phyloP scores from a whole-genome alignment of 92 coral and sea anemone genomes.

The Pocillopora meandrina region DNA sequence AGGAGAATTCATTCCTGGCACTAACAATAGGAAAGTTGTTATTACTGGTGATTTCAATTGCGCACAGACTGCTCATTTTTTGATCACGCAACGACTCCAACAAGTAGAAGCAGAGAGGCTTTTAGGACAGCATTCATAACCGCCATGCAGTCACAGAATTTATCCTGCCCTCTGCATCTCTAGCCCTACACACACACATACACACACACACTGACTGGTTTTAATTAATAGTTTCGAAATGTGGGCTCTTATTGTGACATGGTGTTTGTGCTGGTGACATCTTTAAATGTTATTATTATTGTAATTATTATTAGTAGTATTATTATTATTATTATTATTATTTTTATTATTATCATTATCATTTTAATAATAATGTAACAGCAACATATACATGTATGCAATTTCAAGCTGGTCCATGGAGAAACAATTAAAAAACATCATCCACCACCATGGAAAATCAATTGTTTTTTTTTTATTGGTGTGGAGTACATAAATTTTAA shows the following conservation, averaged over 20 bases:
- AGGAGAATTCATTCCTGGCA: slow-evolving; percentile 97
- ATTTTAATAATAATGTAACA: background rate
- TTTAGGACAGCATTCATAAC: slow-evolving; percentile 44
- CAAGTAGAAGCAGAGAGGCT: slow-evolving; percentile 93
- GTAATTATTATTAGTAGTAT: background rate
- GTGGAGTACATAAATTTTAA: background rate
- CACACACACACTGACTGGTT: background rate
- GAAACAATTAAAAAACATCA: background rate
- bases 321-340: background rate
- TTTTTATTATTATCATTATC: background rate
- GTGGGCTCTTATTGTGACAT: background rate
- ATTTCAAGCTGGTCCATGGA: background rate
- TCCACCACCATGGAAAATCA: background rate
- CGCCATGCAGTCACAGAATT: background rate
- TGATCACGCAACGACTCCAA: slow-evolving; percentile 92
- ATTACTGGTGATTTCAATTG: slow-evolving; percentile 94
- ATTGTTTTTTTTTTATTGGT: background rate
- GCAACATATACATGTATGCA: background rate
- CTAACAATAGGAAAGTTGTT: slow-evolving; percentile 96
- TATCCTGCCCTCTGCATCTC: background rate
- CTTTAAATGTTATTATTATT: background rate
- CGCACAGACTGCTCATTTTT: slow-evolving; percentile 97
- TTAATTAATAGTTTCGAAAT: background rate
- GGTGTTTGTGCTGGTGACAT: background rate
- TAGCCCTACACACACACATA: background rate